Evolutionary conservation across 2,888 invertebrate species (phyloP), one percentile per base, ranked within the genome.

Genomic region (Eupithecia dodoneata): DNA sequence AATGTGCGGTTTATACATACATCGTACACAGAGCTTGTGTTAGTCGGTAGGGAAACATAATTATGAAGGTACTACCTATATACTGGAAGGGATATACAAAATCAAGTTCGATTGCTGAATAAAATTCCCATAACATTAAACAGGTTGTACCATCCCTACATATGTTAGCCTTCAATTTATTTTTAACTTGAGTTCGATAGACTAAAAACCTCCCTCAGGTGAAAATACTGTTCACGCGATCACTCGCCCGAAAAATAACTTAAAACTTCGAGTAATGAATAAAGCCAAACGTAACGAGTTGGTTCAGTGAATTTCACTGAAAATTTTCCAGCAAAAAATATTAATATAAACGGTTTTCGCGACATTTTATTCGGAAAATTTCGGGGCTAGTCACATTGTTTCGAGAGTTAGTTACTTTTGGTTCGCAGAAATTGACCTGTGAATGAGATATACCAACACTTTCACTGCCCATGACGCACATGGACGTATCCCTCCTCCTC

Each of bases 301-400:
- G 66, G 66, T 66, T 66, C 66, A 66, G 42, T 66, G 66, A 42
- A 42, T 66, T 66, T 66, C 15, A 42, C 13, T 66, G 15, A 42
- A 42, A 66, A 13, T 30, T 66, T 66, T 66, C 13, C 30, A 13
- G 15, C 42, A 30, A 42, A 42, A 66, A 42, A 42, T 4, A 10
- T 12, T 30, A 30, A 66, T 42, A 42, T 66, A 66, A 41, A 66
- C 42, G 6, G 6, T 66, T 66, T 66, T 66, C 42, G 66, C 42
- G 66, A 66, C 65, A 65, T 66, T 66, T 65, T 66, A n/a, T 15
- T 66, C 42, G 15, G 13, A 42, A 13, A 66, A 66, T 42, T 66
- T 66, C 66, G 15, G 30, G 30, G 30, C 30, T 30, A 30, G 30
- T 1, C 30, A 30, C 30, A 30, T 66, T 66, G 42, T 66, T 42